phyloP scores from a whole-genome alignment of 2,888 invertebrate genomes.

The Holacanthella duospinosa region DNA sequence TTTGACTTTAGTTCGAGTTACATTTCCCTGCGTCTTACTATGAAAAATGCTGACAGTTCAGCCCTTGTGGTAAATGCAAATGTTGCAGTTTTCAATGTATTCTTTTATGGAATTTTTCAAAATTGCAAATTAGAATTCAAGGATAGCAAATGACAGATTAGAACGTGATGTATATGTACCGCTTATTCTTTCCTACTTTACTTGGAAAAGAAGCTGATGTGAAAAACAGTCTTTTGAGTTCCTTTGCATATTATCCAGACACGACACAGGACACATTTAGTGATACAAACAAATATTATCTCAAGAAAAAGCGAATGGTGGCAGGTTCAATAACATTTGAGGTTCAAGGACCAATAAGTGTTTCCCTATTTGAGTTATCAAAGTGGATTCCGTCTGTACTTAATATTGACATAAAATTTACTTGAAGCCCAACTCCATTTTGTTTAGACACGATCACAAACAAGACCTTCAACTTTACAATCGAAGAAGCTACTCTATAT shows the following conservation, averaged over 20 bases:
- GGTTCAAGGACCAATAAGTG: not conserved
- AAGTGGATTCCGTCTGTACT: constrained; percentile 2
- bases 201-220: too few species aligned
- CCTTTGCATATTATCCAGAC: not conserved
- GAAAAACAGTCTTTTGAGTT: not conserved
- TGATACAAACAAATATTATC: not conserved
- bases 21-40: too few species aligned
- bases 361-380: not conserved
- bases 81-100: not conserved
- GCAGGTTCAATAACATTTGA: not conserved
- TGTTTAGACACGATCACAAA: not conserved
- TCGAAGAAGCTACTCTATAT: not conserved
- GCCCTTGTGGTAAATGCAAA: too few species aligned
- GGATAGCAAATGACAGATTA: too few species aligned
- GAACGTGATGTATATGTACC: too few species aligned
- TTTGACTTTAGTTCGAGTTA: not conserved
- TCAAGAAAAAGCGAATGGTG: not conserved
- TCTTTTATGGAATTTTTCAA: not conserved
- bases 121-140: too few species aligned
- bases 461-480: not conserved
- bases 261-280: not conserved
- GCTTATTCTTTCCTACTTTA: too few species aligned
- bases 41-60: too few species aligned
- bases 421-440: not conserved
- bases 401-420: not conserved